Evolutionary conservation across 2,888 invertebrate genomes (phyloP).

Genomic region (Thyatira batis): DNA sequence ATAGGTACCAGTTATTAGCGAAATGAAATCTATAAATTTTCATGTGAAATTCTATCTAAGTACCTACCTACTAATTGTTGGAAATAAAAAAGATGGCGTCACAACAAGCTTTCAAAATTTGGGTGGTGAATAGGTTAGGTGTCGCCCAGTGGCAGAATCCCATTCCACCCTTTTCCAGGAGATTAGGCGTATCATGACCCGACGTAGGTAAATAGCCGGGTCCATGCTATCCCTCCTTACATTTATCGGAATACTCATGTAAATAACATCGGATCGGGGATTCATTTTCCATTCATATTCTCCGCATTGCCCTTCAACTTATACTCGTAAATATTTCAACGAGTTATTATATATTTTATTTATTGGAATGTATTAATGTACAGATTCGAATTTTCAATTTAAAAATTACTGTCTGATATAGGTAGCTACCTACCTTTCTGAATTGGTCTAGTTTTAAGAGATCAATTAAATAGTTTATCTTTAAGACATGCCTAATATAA

Average conservation of each 20-base stretch:
- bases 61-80: not conserved
- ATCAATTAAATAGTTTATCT: no score
- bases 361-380: no score
- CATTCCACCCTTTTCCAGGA: conserved; percentile 65
- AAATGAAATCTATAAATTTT: no score
- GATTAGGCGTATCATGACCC: conserved; percentile 69
- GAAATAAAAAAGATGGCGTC: conserved; percentile 23
- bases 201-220: conserved; percentile 54
- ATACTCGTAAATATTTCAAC: not conserved
- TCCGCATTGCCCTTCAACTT: conserved; percentile 7
- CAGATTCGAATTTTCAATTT: no score
- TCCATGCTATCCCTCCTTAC: conserved; percentile 48
- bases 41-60: no score
- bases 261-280: conserved; percentile 63
- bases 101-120: conserved; percentile 11
- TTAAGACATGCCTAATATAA: no score
- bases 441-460: no score
- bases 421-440: no score
- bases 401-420: no score
- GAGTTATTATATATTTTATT: not conserved
- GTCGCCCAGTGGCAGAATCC: conserved; percentile 38
- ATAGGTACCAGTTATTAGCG: no score
- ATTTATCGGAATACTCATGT: conserved; percentile 68
- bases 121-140: conserved; percentile 26
- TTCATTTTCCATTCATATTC: conserved; percentile 55